phyloP scores from a whole-genome alignment of 2,113 vertebrate genomes.

The Oncorhynchus mykiss region DNA sequence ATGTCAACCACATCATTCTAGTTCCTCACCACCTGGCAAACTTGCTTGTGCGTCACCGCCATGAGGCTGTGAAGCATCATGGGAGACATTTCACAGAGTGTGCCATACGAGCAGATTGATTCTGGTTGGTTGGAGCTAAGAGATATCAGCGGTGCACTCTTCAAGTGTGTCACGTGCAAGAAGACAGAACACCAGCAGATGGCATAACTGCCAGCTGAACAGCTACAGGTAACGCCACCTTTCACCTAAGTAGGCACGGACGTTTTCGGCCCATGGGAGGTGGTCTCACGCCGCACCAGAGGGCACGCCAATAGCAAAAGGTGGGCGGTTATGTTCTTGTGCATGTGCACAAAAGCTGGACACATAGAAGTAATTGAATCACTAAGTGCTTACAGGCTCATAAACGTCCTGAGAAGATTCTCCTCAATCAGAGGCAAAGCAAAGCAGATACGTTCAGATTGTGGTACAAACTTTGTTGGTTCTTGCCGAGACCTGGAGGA shows the following conservation, averaged over 20 bases:
- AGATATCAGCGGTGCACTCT: too few species aligned
- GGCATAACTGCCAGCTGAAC: slow-evolving; percentile 24
- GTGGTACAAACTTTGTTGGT: slow-evolving; percentile 35
- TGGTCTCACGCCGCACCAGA: slow-evolving; percentile 17
- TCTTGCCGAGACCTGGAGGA: slow-evolving; percentile 27
- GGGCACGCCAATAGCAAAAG: slow-evolving; percentile 6
- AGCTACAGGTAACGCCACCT: background rate
- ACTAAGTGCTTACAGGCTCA: slow-evolving; percentile 28
- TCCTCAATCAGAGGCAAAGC: background rate
- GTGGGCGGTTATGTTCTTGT: slow-evolving; percentile 43
- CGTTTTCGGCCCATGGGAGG: slow-evolving; percentile 20
- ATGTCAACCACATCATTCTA: slow-evolving; percentile 29
- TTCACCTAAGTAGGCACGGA: slow-evolving; percentile 34
- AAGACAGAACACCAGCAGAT: slow-evolving; percentile 13
- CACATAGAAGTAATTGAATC: slow-evolving; percentile 35
- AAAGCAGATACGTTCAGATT: slow-evolving; percentile 28
- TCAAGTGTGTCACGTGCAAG: too few species aligned
- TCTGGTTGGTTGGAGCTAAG: too few species aligned
- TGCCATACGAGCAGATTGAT: too few species aligned
- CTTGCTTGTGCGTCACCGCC: too few species aligned
- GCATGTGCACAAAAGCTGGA: slow-evolving; percentile 30
- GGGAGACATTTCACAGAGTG: too few species aligned
- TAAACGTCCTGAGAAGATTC: slow-evolving; percentile 22
- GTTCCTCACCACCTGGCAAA: background rate
- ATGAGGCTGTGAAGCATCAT: too few species aligned